These are phyloP conservation scores for Drosophila malerkotliana DNA, from an alignment of 1,140 invertebrate species.

Conservation along the genomic window DNA sequence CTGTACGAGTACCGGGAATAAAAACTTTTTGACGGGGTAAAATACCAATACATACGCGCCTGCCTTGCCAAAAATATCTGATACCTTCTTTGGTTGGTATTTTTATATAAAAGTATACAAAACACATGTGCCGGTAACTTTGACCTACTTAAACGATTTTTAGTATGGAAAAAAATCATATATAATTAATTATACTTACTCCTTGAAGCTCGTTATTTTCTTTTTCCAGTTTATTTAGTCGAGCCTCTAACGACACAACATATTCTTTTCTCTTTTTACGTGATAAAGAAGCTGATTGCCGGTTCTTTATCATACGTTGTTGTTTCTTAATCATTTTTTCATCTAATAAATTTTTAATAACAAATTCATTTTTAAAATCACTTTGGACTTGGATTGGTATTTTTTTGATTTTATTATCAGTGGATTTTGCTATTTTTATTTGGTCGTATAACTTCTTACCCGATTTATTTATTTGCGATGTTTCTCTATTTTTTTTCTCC, in stretches of 20 bases:
- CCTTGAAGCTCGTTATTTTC: constrained; percentile 90
- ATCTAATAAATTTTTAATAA: constrained; percentile 51
- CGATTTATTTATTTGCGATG: neutral
- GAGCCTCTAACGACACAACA: constrained; percentile 90
- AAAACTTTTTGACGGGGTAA: no score
- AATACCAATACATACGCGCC: no score
- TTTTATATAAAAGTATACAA: no score
- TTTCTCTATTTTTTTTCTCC: neutral
- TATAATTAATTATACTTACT: constrained; percentile 85
- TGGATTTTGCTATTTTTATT: neutral
- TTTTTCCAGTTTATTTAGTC: constrained; percentile 88
- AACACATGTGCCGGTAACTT: no score
- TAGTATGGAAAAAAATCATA: no score
- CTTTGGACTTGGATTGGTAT: neutral
- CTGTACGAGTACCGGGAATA: no score
- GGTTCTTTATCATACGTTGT: constrained; percentile 95
- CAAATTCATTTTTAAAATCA: constrained; percentile 27
- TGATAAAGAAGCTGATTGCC: constrained; percentile 95
- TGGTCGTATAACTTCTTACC: neutral
- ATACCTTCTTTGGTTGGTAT: no score
- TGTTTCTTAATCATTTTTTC: constrained; percentile 91
- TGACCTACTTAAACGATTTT: no score
- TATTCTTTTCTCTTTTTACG: constrained; percentile 97
- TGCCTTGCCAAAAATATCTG: no score
- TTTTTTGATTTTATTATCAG: constrained; percentile 6